These are phyloP conservation scores for Zonotrichia albicollis DNA, from an alignment of 2,797 vertebrate genomes.

Conservation along the genomic window DNA sequence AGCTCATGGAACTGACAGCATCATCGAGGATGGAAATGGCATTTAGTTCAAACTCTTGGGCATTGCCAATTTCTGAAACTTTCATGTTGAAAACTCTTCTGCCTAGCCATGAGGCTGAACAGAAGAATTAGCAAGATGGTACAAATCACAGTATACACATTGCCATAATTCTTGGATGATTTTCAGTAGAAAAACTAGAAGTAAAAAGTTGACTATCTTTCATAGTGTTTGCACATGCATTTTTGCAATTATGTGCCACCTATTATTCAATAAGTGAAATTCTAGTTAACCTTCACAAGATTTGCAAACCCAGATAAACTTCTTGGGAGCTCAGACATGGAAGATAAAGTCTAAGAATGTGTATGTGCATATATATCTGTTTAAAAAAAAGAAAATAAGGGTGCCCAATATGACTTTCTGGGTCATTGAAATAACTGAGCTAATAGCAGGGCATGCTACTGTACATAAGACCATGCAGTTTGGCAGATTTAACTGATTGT, in stretches of 20 bases:
- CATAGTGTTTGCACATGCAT: neutral
- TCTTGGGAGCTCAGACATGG: neutral
- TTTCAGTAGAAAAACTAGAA: neutral
- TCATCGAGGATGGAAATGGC: neutral
- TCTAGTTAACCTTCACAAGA: neutral
- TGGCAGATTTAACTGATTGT: neutral
- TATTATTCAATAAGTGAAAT: neutral
- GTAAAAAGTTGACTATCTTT: neutral
- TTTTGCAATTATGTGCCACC: neutral
- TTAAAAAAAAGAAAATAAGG: neutral
- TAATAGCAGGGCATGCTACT: neutral
- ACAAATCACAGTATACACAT: neutral
- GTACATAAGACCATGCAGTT: neutral
- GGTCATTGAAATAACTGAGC: neutral
- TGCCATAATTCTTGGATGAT: neutral
- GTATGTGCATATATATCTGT: neutral
- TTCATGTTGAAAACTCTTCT: neutral
- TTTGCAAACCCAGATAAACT: neutral
- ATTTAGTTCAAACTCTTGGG: conserved; percentile 2
- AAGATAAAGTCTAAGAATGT: neutral
- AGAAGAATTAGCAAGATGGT: conserved; percentile 37
- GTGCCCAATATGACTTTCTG: neutral
- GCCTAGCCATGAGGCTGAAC: neutral
- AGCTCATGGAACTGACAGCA: conserved; percentile 24
- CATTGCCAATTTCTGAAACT: neutral